Base-by-base conservation (phyloP, 2,797 vertebrate genomes). In the Anniella stebbinsi region DNA sequence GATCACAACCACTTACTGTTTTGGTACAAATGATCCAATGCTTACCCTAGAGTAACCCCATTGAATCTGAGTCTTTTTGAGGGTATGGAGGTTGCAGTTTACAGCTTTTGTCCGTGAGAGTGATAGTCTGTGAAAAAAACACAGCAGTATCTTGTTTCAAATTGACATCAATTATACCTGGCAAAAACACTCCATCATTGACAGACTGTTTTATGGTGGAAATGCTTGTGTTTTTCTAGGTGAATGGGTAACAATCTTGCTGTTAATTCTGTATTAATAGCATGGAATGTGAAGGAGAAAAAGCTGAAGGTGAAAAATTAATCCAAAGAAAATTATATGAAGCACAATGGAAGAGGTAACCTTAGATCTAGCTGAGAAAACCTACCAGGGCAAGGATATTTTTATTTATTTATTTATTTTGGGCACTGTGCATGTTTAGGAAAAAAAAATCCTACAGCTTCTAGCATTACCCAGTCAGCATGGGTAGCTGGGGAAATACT, bases 231-330 rank as follows among this genome's bases (percentile, higher is more conserved):
- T 97, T 98, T 96, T 96, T 83, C 92, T 91, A 94, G 97, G 96
- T 97, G 96, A 97, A 95, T 97, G 97, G 96, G 95, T 97, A 97
- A 95, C 95, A 95, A 95, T 96, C 96, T 94, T 93, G 87, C 94
- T 95, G 95, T 96, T 97, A 94, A 93, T 95, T 96, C 91, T 80
- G 96, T 96, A 97, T 97, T 97, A 97, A 96, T 97, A 94, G 92
- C 93, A 92, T 94, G 89, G 93, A 97, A 96, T 93, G 93, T 96
- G 94, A 94, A 91, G 92, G 93, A 93, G 95, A 97, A 95, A 92
- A 95, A 95, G n/a, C n/a, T n/a, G n/a, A n/a, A 91, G 92, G 93
- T 93, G 95, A 97, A 95, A 92, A 95, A 95, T 96, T 96, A 94
- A 94, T 96, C 96, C 91, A 95, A 96, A 95, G 93, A 93, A 92